Evolutionary conservation across 2,113 vertebrate genomes (phyloP).

Genomic region (Orthonyx spaldingii): DNA sequence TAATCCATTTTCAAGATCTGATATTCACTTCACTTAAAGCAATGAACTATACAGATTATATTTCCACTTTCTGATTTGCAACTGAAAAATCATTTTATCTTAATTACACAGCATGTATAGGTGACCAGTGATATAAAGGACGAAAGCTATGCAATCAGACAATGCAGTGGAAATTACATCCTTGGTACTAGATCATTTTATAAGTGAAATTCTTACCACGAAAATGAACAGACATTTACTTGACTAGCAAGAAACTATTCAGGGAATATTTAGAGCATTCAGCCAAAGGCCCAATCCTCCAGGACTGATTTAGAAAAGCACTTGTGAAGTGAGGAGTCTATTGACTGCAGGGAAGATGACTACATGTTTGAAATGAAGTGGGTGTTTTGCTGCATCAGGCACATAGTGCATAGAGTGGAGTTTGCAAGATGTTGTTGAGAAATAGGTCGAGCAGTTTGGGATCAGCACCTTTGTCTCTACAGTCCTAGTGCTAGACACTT

Average conservation of each 20-base stretch:
- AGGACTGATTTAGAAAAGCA: not conserved
- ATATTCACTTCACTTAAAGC: not conserved
- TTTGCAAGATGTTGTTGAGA: not conserved
- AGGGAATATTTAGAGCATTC: not conserved
- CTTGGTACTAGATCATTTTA: not conserved
- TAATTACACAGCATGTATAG: not conserved
- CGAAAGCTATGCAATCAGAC: not conserved
- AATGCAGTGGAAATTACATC: not conserved
- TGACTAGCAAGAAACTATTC: not conserved
- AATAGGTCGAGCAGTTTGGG: not conserved
- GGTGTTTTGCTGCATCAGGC: not conserved
- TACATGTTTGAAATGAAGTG: not conserved
- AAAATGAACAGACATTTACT: not conserved
- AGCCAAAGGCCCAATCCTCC: not conserved
- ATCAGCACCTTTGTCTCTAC: not conserved
- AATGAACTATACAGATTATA: not conserved
- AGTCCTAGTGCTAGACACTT: not conserved
- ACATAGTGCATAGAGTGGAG: not conserved
- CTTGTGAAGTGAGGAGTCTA: not conserved
- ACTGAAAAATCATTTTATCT: not conserved
- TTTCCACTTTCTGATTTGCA: not conserved
- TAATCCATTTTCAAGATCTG: not conserved
- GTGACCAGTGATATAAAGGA: not conserved
- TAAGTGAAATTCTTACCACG: not conserved
- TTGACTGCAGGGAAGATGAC: not conserved